phyloP scores from a whole-genome alignment of 2,113 vertebrate genomes.

The Oreochromis spilurus region DNA sequence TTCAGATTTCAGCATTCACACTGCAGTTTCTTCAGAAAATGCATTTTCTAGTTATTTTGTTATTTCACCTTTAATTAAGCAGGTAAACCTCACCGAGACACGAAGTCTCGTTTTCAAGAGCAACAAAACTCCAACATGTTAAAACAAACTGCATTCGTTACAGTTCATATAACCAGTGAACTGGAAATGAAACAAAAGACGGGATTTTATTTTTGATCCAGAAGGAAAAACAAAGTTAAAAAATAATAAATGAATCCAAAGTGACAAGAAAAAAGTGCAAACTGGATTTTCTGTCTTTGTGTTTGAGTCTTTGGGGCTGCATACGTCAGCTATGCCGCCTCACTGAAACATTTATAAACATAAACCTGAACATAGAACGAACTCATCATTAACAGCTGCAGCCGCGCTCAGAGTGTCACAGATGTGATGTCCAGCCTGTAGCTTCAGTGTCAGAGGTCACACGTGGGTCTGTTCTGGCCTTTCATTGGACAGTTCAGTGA shows the following conservation, averaged over 20 bases:
- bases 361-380: not conserved
- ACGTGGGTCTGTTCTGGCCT: not conserved
- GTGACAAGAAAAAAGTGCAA: not conserved
- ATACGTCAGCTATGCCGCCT: not conserved
- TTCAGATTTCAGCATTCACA: too few species aligned
- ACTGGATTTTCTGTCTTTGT: not conserved
- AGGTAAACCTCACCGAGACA: not conserved
- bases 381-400: not conserved
- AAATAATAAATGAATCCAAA: not conserved
- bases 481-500: not conserved
- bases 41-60: not conserved
- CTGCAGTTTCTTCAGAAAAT: too few species aligned
- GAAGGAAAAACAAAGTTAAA: accelerated
- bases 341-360: not conserved
- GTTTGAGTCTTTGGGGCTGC: not conserved
- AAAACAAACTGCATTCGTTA: not conserved
- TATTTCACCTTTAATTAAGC: not conserved
- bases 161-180: not conserved
- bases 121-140: not conserved
- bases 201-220: not conserved
- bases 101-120: not conserved
- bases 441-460: not conserved
- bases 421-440: not conserved
- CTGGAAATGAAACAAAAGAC: not conserved
- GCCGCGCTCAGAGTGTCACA: accelerated